phyloP scores from a whole-genome alignment of 1,140 invertebrate genomes.

The Drosophila bifasciata region DNA sequence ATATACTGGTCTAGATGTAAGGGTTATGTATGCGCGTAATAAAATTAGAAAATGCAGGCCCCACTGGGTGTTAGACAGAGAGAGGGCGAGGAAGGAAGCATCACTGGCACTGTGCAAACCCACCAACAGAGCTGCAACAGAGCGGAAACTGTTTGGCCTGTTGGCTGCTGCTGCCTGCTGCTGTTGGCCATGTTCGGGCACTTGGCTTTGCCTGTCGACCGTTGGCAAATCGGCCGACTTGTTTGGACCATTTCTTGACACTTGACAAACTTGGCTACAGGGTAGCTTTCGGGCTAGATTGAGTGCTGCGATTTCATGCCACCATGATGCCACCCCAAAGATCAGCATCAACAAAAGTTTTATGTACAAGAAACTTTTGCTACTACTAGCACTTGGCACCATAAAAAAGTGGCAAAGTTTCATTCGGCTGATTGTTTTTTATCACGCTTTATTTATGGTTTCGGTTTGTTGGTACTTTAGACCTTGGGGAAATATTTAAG shows the following conservation, averaged over 20 bases:
- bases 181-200: conserved; percentile 10
- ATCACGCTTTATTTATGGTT: no score
- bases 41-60: conserved; percentile 65
- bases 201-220: conserved; percentile 20
- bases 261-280: conserved; percentile 40
- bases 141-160: conserved; percentile 60
- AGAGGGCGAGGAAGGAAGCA: conserved; percentile 16
- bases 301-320: not conserved
- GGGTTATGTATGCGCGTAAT: conserved; percentile 51
- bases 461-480: no score
- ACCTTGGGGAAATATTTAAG: no score
- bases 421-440: no score
- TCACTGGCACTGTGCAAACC: conserved; percentile 30
- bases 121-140: conserved; percentile 51
- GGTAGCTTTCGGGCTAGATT: conserved; percentile 9
- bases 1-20: conserved; percentile 9
- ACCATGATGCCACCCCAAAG: no score
- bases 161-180: conserved; percentile 33
- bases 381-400: no score
- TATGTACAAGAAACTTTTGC: not conserved
- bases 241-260: conserved; percentile 47
- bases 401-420: no score
- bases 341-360: not conserved
- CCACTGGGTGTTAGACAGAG: not conserved
- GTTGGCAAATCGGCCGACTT: conserved; percentile 29